Base-by-base conservation (phyloP, 2,888 invertebrate species). In the Drosophila glabriapex region DNA sequence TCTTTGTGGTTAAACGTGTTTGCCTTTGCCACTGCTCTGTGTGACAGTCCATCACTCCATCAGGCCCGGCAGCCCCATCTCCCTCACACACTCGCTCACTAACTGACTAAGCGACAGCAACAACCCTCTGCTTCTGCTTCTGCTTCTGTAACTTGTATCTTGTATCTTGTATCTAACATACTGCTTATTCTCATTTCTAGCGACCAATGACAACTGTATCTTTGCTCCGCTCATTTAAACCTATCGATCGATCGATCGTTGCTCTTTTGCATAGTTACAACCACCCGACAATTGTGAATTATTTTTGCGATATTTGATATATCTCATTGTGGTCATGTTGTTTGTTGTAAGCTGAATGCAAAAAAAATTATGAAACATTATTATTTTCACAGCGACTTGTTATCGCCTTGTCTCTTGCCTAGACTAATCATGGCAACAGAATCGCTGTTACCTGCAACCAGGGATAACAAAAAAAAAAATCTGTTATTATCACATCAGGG, bases 1-100 rank as follows among this genome's bases (percentile, higher is more conserved):
- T 88, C 82, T 91, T 85, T 85, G 89, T 86, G 91, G 91, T 89
- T 90, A 81, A 91, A 82, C 80, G 62, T 77, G 78, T 81, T 81
- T 78, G 76, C 76, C 53, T 37, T 25, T 37, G 22, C 72, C 59
- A 54, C 54, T 59, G 58, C 58, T 58, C 58, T 41, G 41, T 58
- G 50, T 46, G 58, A 65, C 80, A 80, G 67, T 80, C 54, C 60
- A 65, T 62, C 79, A 63, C 66, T 58, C 69, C 67, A 67, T 53
- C 66, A 61, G 60, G 69, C 70, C 49, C 12, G 29, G 3, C 68
- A 54, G 49, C 63, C 50, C 63, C 78, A 55, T 43, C 73, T 46
- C 60, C 28, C 56, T 22, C 46, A 4, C 52, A 12, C 31, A 7
- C 41, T 43, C 43, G 7, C 43, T 58, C 66, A 12, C 69, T 43